Base-by-base conservation (phyloP, 2,797 vertebrate species). In the Vultur gryphus region DNA sequence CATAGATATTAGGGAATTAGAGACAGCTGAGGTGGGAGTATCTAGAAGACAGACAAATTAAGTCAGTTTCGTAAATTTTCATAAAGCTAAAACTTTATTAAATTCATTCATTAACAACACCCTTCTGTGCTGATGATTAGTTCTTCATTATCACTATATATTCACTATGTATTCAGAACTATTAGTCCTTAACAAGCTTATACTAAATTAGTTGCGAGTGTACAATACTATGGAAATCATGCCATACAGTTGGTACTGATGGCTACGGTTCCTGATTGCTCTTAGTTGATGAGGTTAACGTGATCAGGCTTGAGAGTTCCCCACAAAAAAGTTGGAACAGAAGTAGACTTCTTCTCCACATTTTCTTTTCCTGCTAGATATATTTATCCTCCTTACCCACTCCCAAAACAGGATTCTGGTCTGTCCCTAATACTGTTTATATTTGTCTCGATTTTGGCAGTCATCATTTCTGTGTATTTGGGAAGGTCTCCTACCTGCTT, bases 261-360 rank as follows among this genome's bases (percentile, higher is more conserved):
- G 28, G 9, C 18, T 84, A 35, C 24, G 51, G 58, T 16, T 80
- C 35, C 33, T 44, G 25, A 33, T 59, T 65, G 33, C 21, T 65
- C 75, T 59, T n/a, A 79, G 14, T 25, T 0, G 1, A 19, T 58
- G 18, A 54, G 7, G 10, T 29, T 65, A 44, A 64, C 0, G 1
- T 39, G 46, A 35, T 31, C 19, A 48, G 20, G 10, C 31, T 65
- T 29, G 10, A 58, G 28, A 65, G 14, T 15, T 81, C 16, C 17
- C 16, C 23, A 13, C n/a, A 41, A n/a, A 59, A 58, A 24, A 9
- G 7, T 23, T 43, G 15, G 26, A 89, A 28, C 31, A 59, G 44
- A 64, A n/a, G 13, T 6, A 65, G 19, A 33, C 7, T 26, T 73
- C 29, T 62, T 79, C 21, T 54, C 20, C 10, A 21, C 6, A 28